phyloP scores from a whole-genome alignment of 2,888 invertebrate species.

The Metalampra italica region DNA sequence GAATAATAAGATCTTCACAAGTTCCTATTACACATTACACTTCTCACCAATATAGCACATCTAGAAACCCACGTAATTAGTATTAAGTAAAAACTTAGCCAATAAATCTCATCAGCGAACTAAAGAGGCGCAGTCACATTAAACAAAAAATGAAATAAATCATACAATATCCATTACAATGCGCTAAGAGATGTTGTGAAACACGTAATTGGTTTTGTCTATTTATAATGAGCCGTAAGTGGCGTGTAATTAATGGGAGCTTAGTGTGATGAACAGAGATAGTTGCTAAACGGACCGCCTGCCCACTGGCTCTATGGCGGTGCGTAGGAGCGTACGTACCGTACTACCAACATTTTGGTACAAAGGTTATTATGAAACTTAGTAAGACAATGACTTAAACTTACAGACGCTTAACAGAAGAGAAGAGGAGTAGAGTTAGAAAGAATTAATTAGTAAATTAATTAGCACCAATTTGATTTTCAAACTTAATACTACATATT shows the following conservation, averaged over 20 bases:
- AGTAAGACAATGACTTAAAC: background rate
- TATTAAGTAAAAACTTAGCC: conserved; percentile 4
- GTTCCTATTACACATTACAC: background rate
- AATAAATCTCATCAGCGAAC: conserved; percentile 7
- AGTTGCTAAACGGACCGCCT: conserved; percentile 46
- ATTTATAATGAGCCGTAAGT: conserved; percentile 67
- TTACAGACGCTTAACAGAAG: too few relatives aligned
- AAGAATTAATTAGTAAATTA: too few relatives aligned
- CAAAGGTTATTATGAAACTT: background rate
- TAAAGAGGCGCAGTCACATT: conserved; percentile 30
- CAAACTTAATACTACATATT: too few relatives aligned
- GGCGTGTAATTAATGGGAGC: conserved; percentile 65
- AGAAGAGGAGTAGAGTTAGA: too few relatives aligned
- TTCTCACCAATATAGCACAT: conserved; percentile 8
- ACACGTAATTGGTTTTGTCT: conserved; percentile 62
- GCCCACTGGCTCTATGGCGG: conserved; percentile 39
- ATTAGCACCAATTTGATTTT: too few relatives aligned
- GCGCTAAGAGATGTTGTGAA: conserved; percentile 32
- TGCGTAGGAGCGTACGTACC: conserved; percentile 34
- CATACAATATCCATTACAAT: conserved; percentile 29
- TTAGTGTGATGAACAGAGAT: conserved; percentile 30
- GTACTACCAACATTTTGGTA: background rate
- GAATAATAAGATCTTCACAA: too few relatives aligned
- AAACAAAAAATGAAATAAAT: conserved; percentile 53
- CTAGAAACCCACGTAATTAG: background rate